Evolutionary conservation across 2,797 vertebrate species (phyloP).

Genomic region (Myotis planiceps): DNA sequence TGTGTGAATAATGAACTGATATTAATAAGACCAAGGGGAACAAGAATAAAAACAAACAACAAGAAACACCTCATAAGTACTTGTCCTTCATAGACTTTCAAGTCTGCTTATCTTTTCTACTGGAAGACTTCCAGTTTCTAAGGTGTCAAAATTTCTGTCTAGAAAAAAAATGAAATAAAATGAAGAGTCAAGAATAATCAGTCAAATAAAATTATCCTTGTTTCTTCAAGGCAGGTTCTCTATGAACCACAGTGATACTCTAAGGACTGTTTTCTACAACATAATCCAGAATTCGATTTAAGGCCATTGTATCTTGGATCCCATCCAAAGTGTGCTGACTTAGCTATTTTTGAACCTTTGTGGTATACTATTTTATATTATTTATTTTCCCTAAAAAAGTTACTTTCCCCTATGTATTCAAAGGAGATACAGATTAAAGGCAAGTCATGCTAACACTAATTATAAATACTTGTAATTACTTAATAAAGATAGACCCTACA

Average conservation of each 20-base stretch:
- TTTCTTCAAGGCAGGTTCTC: background rate
- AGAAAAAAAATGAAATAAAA: background rate
- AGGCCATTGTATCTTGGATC: background rate
- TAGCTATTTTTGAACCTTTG: background rate
- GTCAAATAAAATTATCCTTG: background rate
- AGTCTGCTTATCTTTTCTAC: background rate
- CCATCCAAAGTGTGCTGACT: background rate
- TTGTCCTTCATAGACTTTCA: background rate
- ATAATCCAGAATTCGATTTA: background rate
- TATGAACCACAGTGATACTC: background rate
- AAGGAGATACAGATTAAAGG: background rate
- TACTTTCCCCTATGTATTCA: background rate
- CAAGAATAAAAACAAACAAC: background rate
- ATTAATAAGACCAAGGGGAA: slow-evolving; percentile 4
- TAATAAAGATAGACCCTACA: background rate
- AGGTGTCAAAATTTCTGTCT: background rate
- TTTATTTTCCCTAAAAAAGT: background rate
- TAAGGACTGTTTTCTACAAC: background rate
- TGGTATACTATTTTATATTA: background rate
- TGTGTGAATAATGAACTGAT: background rate
- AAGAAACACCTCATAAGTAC: background rate
- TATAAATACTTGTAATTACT: background rate
- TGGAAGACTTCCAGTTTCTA: background rate
- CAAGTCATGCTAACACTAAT: background rate
- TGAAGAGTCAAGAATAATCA: background rate